Conservation (phyloP, 2,113 vertebrate genomes). For the Butorides virescens region DNA sequence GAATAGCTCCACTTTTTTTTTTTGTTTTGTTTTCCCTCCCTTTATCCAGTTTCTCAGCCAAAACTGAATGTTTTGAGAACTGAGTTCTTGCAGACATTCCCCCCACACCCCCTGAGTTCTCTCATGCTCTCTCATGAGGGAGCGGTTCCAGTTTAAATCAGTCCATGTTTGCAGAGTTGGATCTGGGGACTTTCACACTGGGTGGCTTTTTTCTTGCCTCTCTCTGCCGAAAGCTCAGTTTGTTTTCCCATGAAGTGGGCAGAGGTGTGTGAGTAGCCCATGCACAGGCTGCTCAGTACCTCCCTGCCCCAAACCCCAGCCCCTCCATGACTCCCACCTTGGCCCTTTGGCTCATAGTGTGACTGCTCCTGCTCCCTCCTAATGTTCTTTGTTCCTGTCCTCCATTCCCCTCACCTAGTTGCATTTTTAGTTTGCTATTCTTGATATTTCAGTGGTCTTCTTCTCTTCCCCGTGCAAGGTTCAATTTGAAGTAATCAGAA, state of each 20-base stretch:
- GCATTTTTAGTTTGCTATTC: background rate
- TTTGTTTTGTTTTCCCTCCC: background rate
- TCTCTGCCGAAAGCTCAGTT: background rate
- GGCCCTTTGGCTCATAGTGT: background rate
- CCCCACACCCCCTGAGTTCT: too few species aligned
- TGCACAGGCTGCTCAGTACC: background rate
- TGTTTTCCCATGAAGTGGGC: background rate
- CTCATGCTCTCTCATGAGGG: background rate
- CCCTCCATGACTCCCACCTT: background rate
- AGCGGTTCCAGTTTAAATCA: background rate
- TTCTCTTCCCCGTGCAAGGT: background rate
- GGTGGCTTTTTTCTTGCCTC: background rate
- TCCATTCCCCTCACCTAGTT: background rate
- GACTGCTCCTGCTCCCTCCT: background rate
- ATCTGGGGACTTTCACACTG: background rate
- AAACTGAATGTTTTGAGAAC: background rate
- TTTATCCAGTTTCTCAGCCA: background rate
- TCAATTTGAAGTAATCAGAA: background rate
- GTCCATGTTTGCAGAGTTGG: background rate
- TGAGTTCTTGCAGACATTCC: background rate
- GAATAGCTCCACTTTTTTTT: background rate
- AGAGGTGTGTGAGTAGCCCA: background rate
- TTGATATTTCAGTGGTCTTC: background rate
- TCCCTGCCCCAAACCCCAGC: background rate
- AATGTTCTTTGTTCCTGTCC: background rate